Conservation (phyloP, 2,113 vertebrate species). For the Serinus canaria region DNA sequence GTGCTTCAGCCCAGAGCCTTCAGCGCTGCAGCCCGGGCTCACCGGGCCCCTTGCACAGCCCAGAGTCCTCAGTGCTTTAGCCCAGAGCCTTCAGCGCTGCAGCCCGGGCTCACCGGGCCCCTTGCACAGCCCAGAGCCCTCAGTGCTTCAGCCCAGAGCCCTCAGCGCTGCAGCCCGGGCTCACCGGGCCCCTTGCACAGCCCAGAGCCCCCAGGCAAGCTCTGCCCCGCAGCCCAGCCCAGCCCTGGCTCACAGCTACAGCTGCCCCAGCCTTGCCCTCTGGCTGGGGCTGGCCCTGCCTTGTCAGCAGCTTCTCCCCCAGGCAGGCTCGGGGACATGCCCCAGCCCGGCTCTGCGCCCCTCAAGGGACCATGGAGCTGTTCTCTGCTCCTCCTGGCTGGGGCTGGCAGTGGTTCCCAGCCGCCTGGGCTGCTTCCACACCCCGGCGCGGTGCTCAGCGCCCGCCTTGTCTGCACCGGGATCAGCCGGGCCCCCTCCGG, state of each 20-base stretch:
- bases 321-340: rapidly evolving
- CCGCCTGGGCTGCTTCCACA: neutral
- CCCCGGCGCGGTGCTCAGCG: neutral
- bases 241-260: rapidly evolving
- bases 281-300: neutral
- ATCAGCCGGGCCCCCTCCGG: too few species aligned
- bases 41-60: too few species aligned
- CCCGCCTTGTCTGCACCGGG: neutral
- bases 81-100: too few species aligned
- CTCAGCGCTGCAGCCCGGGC: too few species aligned
- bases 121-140: too few species aligned
- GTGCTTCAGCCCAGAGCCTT: too few species aligned
- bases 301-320: neutral
- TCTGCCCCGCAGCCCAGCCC: neutral
- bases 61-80: too few species aligned
- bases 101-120: too few species aligned
- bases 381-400: neutral
- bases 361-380: neutral
- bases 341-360: neutral
- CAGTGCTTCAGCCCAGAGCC: too few species aligned
- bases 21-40: too few species aligned
- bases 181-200: too few species aligned
- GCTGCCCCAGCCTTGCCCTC: neutral
- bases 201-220: too few species aligned
- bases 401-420: neutral